Conservation (phyloP, 2,797 vertebrate genomes). For the Notoglanidium macrostoma region DNA sequence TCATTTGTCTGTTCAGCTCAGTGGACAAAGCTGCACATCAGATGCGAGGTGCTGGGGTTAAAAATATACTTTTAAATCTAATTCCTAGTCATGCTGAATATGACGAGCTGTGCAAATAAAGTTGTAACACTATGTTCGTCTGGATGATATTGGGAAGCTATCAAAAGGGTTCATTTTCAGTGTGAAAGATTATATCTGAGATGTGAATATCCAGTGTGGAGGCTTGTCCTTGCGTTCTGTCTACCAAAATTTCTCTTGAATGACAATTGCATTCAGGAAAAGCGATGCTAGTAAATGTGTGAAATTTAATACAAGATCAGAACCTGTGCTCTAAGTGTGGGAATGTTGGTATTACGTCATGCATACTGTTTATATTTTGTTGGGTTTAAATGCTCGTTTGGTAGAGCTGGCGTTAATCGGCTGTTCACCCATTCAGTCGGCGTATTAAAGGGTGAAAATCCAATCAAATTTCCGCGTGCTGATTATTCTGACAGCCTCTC, state of each 20-base stretch:
- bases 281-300: neutral
- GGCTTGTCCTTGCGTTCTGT: neutral
- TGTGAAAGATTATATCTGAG: neutral
- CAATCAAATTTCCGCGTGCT: slow-evolving; percentile 43
- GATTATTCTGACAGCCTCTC: slow-evolving; percentile 43
- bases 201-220: neutral
- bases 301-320: neutral
- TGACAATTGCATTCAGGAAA: neutral
- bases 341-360: neutral
- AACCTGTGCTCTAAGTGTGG: neutral
- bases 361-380: neutral
- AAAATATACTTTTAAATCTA: neutral
- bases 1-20: slow-evolving; percentile 63
- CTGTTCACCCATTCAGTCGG: slow-evolving; percentile 20
- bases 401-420: neutral
- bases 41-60: slow-evolving; percentile 55
- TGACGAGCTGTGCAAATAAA: too few species aligned
- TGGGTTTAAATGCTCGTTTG: neutral
- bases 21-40: slow-evolving; percentile 61
- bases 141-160: neutral
- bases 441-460: slow-evolving; percentile 33
- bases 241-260: neutral
- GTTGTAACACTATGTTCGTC: neutral
- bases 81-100: neutral
- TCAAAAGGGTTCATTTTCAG: neutral